Base-by-base conservation (phyloP, 2,888 invertebrate species). In the Micoletzkya japonica region DNA sequence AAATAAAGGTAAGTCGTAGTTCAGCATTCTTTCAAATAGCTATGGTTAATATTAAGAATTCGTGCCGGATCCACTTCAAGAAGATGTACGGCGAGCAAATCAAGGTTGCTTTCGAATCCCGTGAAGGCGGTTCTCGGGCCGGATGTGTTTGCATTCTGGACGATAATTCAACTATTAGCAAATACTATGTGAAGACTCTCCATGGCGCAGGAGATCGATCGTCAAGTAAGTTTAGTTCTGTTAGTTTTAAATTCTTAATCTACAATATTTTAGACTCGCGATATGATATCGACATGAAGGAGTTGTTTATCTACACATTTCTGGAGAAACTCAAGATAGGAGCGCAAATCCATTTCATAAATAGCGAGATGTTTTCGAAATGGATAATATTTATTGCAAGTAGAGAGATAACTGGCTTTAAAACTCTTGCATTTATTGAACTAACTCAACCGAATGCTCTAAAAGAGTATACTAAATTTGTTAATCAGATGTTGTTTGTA, bases 1-100 rank as follows among this genome's bases (percentile, higher is more conserved):
- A 50, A 50, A 72, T 72, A 30, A 72, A 54, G 72, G 72, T 72
- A 63, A 72, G 70, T 72, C 70, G 72, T 72, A 61, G 60, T 70
- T 70, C 20, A 44, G 26, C 49, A 70, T 70, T 70, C 61, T 70
- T 70, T 70, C 70, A 70, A 70, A 63, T 70, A 70, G 70, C 63
- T 60, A 60, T 44, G 44, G 44, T 10, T 44, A 44, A 44, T 70
- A 70, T 72, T 72, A 59, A 72, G 72, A 72, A 37, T 60, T 72
- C 50, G 28, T 71, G 69, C 49, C 72, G 69, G 44, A 37, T 50
- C 49, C 49, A 72, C 69, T 72, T 72, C 72, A 59, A 24, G 57
- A 72, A 72, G 52, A 34, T 72, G 28, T 72, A 72, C 59, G 72
- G 72, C 36, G 69, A 72, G 72, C 36, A 72, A 50, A 24, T 24